phyloP scores from a whole-genome alignment of 2,888 invertebrate genomes.

The Megaustenia siamemsis region DNA sequence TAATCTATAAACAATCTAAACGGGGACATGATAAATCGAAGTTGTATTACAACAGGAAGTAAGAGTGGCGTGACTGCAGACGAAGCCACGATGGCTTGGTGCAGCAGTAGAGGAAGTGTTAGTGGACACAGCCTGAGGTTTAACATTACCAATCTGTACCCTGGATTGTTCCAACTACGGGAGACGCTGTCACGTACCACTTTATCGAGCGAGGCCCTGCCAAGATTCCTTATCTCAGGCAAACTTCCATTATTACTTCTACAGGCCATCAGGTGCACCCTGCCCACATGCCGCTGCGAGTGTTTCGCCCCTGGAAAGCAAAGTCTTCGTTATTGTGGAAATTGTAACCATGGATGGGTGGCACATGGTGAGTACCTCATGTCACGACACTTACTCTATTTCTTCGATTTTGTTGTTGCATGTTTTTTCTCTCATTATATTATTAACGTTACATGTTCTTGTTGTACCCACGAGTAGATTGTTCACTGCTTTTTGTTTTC shows the following conservation, averaged over 20 bases:
- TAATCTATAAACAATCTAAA: not conserved
- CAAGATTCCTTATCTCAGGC: slow-evolving; percentile 39
- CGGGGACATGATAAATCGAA: not conserved
- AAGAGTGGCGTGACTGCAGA: slow-evolving; percentile 9
- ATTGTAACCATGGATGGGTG: slow-evolving; percentile 88
- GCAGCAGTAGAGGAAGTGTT: slow-evolving; percentile 20
- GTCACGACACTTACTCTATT: no score
- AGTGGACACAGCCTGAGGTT: slow-evolving; percentile 30
- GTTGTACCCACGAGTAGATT: no score
- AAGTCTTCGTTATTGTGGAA: slow-evolving; percentile 86
- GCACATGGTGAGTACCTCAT: slow-evolving; percentile 85
- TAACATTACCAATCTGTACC: slow-evolving; percentile 50
- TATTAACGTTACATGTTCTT: no score
- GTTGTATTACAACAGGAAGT: not conserved
- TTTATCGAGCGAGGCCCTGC: not conserved
- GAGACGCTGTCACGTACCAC: slow-evolving; percentile 12
- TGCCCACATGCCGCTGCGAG: slow-evolving; percentile 85
- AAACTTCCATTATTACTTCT: slow-evolving; percentile 65
- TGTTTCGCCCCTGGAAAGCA: slow-evolving; percentile 86
- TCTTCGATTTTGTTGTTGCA: no score
- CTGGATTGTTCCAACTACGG: slow-evolving; percentile 37
- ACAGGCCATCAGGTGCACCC: slow-evolving; percentile 84
- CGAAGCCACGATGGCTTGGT: slow-evolving; percentile 24
- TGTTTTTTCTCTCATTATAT: no score
- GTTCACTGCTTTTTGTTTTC: no score